Evolutionary conservation across 2,113 vertebrate genomes (phyloP).

Genomic region (Mastomys natalensis): DNA sequence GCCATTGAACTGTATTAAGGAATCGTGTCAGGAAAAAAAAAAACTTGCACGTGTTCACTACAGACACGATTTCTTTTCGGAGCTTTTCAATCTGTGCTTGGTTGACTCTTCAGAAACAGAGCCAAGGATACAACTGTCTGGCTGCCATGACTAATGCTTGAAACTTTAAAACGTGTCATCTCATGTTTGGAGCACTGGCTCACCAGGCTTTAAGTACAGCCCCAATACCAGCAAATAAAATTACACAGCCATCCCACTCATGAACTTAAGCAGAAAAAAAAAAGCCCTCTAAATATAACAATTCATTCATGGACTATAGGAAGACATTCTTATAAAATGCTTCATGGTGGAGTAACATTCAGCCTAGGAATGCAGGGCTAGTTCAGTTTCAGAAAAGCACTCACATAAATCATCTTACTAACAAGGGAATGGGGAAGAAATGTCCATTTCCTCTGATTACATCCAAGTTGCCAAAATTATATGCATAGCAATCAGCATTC

Average conservation of each 20-base stretch:
- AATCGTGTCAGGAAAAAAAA: background rate
- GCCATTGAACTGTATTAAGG: background rate
- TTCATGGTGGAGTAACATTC: background rate
- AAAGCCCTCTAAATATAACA: conserved; percentile 29
- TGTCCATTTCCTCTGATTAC: background rate
- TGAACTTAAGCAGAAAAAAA: conserved; percentile 11
- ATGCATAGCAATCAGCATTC: background rate
- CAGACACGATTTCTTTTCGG: background rate
- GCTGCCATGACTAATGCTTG: background rate
- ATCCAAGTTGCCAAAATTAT: background rate
- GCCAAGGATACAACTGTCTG: no score
- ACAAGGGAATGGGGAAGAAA: background rate
- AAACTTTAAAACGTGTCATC: background rate
- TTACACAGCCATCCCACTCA: background rate
- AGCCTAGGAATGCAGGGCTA: conserved; percentile 32
- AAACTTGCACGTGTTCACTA: background rate
- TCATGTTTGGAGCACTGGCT: background rate
- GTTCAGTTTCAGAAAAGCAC: background rate
- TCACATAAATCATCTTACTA: background rate
- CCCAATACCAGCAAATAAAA: background rate
- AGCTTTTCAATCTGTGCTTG: background rate
- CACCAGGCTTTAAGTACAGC: background rate
- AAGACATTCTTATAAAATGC: background rate
- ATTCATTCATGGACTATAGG: background rate
- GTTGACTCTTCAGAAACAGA: background rate